Evolutionary conservation across 2,888 invertebrate species (phyloP).

Genomic region (Anaspis maculata): DNA sequence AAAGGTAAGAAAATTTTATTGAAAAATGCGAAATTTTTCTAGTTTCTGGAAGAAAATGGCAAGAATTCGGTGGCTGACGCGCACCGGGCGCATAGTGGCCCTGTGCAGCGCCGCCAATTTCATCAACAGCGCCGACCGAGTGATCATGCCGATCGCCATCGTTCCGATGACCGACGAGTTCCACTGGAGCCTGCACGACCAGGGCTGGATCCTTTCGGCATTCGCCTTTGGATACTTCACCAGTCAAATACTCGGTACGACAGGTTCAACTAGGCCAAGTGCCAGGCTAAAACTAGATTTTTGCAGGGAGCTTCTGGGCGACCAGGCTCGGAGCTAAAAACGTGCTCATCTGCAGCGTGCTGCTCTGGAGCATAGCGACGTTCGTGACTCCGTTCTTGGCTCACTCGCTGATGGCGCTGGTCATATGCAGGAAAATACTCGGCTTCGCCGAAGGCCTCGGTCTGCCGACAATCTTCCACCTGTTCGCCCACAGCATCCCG

Average conservation of each 20-base stretch:
- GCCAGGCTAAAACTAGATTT: background rate
- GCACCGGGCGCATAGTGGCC: constrained; percentile 53
- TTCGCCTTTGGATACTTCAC: constrained; percentile 71
- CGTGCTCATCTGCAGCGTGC: constrained; percentile 57
- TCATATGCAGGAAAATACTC: constrained; percentile 55
- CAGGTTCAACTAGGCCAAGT: background rate
- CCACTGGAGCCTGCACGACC: constrained; percentile 60
- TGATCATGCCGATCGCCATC: constrained; percentile 71
- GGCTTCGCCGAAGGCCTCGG: constrained; percentile 69
- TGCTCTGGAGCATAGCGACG: constrained; percentile 66
- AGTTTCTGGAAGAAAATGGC: too few species aligned
- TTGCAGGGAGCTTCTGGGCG: constrained; percentile 57
- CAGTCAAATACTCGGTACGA: constrained; percentile 53
- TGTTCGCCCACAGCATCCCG: constrained; percentile 64
- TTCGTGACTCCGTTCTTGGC: constrained; percentile 60
- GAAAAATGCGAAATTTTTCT: too few species aligned
- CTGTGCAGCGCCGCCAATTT: constrained; percentile 67
- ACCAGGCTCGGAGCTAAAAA: constrained; percentile 61
- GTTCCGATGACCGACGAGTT: constrained; percentile 65
- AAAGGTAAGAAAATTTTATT: too few species aligned
- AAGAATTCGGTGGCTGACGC: constrained; percentile 45
- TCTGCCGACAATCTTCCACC: constrained; percentile 66
- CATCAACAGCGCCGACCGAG: constrained; percentile 68
- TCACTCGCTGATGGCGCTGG: constrained; percentile 55
- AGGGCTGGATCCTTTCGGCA: constrained; percentile 67